These are phyloP conservation scores for Perodicticus potto DNA, from an alignment of 2,797 vertebrate species.

Conservation along the genomic window DNA sequence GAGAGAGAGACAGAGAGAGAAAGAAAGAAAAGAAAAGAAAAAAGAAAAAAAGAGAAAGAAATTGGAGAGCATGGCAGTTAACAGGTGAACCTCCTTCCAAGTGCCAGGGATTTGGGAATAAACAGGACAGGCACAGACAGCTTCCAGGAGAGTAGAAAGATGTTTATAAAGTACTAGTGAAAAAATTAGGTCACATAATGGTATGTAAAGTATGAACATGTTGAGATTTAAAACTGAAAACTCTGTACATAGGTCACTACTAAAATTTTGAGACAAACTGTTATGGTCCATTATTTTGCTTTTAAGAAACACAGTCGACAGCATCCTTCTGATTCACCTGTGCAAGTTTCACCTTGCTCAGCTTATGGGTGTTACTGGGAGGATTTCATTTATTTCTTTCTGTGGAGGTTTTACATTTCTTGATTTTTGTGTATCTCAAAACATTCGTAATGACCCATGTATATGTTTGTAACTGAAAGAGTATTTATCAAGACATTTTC, in stretches of 20 bases:
- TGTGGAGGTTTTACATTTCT: no score
- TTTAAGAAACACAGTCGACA: no score
- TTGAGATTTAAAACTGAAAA: slow-evolving; percentile 15
- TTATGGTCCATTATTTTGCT: no score
- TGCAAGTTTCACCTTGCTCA: no score
- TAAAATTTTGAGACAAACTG: no score
- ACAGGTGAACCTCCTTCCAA: neutral
- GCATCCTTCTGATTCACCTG: no score
- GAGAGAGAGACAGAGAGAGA: neutral
- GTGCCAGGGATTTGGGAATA: neutral
- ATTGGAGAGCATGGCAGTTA: neutral
- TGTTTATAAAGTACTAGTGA: neutral
- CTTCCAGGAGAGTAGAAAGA: neutral
- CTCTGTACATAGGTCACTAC: no score
- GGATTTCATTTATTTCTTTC: no score
- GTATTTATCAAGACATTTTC: slow-evolving; percentile 22
- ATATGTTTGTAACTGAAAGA: neutral
- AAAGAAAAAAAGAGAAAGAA: neutral
- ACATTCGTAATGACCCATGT: neutral
- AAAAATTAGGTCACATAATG: neutral
- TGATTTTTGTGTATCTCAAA: no score
- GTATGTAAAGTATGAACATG: neutral
- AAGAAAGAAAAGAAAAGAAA: no score
- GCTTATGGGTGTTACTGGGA: no score
- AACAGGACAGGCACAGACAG: neutral